These are phyloP conservation scores for Thripadectes ignobilis DNA, from an alignment of 2,797 vertebrate genomes.

Conservation along the genomic window DNA sequence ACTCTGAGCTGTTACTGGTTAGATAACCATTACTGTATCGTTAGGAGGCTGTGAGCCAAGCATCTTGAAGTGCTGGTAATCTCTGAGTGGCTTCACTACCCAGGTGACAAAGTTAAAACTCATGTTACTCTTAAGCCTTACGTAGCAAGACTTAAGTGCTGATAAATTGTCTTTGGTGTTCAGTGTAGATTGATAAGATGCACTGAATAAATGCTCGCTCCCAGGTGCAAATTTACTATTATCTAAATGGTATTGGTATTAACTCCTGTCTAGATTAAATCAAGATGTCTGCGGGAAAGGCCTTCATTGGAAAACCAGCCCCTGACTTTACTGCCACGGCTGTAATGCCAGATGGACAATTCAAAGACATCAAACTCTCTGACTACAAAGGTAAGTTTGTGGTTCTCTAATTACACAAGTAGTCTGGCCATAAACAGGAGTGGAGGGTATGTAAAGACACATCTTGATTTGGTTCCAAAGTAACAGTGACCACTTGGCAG, in stretches of 20 bases:
- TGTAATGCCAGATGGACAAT: conserved; percentile 95
- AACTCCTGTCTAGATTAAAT: conserved; percentile 39
- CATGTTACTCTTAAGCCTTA: not conserved
- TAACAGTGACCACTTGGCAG: not conserved
- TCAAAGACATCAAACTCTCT: conserved; percentile 89
- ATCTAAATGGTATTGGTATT: not conserved
- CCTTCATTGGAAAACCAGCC: conserved; percentile 90
- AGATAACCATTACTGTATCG: not conserved
- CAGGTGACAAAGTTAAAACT: not conserved
- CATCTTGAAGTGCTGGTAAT: not conserved
- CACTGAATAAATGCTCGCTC: not conserved
- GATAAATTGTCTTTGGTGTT: not conserved
- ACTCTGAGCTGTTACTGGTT: not conserved
- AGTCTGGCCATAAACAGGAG: not conserved
- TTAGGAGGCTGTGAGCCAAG: not conserved
- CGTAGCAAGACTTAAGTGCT: not conserved
- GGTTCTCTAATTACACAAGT: not conserved
- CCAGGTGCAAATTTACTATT: not conserved
- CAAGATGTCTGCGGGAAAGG: conserved; percentile 94
- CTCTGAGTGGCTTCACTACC: not conserved
- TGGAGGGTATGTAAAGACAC: not conserved
- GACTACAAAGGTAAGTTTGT: conserved; percentile 88
- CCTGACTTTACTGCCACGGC: conserved; percentile 93
- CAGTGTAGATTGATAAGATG: not conserved
- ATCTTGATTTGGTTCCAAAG: not conserved